phyloP scores from a whole-genome alignment of 2,888 invertebrate genomes.

The Polylopha cassiicola region DNA sequence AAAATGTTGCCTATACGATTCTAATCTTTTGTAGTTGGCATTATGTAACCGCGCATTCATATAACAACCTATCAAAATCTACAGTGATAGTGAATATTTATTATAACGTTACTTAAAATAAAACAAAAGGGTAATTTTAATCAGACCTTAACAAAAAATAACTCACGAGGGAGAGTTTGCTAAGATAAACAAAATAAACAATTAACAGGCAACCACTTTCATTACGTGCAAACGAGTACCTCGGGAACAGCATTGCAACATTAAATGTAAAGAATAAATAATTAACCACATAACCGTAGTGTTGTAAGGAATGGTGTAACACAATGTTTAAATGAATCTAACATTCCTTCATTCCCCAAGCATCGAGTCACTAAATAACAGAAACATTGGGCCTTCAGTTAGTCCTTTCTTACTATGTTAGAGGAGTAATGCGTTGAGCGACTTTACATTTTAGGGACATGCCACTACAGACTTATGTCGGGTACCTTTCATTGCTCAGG shows the following conservation, averaged over 20 bases:
- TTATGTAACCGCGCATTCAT: too few species aligned
- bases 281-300: constrained; percentile 27
- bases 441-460: constrained; percentile 26
- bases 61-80: too few species aligned
- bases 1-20: too few species aligned
- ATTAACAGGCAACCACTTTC: constrained; percentile 12
- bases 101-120: too few species aligned
- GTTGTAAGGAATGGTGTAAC: constrained; percentile 26
- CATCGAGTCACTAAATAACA: too few species aligned
- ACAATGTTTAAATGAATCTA: constrained; percentile 8
- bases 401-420: constrained; percentile 3
- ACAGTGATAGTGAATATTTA: too few species aligned
- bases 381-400: constrained; percentile 2
- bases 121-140: too few species aligned
- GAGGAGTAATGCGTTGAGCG: not conserved
- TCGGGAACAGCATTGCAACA: constrained; percentile 26
- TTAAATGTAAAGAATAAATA: constrained; percentile 28
- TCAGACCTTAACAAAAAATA: too few species aligned
- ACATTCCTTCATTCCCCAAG: constrained; percentile 10
- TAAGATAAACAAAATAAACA: too few species aligned
- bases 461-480: constrained; percentile 28
- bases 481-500: constrained; percentile 60
- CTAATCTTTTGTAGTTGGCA: too few species aligned
- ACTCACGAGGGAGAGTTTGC: too few species aligned
- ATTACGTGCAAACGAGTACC: constrained; percentile 21